Evolutionary conservation across 2,113 vertebrate species (phyloP).

Genomic region (human (Homo sapiens)): DNA sequence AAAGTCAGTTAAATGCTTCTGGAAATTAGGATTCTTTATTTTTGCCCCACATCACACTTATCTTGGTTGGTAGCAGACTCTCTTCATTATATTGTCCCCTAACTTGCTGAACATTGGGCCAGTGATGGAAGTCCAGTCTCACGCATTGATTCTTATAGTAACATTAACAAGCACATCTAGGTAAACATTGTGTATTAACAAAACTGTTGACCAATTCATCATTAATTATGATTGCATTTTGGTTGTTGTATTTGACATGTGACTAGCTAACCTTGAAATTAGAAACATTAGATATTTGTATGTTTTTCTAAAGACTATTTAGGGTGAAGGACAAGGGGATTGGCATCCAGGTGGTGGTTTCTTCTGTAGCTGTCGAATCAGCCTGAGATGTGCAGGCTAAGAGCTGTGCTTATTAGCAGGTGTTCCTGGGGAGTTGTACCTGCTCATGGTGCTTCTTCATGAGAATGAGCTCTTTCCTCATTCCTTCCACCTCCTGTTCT

Average conservation of each 20-base stretch:
- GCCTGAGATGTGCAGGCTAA: no score
- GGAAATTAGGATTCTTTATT: background rate
- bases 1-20: conserved; percentile 11
- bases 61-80: background rate
- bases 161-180: background rate
- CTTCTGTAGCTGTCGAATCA: background rate
- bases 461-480: conserved; percentile 88
- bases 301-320: background rate
- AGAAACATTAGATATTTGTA: background rate
- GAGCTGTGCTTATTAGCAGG: background rate
- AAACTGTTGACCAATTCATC: background rate
- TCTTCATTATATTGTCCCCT: background rate
- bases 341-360: background rate
- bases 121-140: background rate
- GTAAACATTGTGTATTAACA: background rate
- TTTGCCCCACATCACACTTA: background rate
- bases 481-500: conserved; percentile 87
- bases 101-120: background rate
- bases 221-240: background rate
- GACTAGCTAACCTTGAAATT: background rate
- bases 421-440: conserved; percentile 69
- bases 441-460: conserved; percentile 87
- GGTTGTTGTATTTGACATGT: background rate
- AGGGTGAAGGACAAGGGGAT: background rate
- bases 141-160: background rate